phyloP scores from a whole-genome alignment of 2,797 vertebrate genomes.

The Myotis myotis region DNA sequence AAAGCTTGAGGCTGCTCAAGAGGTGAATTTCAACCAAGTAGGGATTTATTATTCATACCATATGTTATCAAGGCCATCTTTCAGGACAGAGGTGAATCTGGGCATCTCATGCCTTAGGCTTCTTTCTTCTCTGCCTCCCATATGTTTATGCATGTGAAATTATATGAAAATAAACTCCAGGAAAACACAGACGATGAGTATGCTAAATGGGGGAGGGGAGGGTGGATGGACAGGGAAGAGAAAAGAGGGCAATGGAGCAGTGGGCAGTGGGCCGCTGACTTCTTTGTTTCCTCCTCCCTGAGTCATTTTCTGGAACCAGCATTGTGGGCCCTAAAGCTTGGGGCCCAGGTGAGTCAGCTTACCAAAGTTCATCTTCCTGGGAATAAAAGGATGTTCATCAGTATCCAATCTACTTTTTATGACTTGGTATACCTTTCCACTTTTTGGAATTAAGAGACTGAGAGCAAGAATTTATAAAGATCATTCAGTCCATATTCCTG shows the following conservation, averaged over 20 bases:
- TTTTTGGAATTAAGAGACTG: conserved; percentile 36
- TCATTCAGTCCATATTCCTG: background rate
- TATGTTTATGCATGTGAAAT: background rate
- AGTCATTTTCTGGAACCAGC: background rate
- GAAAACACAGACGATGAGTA: background rate
- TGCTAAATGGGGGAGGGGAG: background rate
- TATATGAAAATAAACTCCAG: background rate
- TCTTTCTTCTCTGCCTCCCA: background rate
- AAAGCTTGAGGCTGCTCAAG: background rate
- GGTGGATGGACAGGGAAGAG: background rate
- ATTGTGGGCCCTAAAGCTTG: background rate
- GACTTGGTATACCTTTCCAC: background rate
- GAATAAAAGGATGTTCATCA: background rate
- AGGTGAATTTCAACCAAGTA: background rate
- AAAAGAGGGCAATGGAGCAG: background rate
- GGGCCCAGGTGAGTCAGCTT: background rate
- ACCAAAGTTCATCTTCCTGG: background rate
- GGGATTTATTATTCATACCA: background rate
- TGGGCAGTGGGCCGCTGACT: background rate
- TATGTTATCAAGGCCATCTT: background rate
- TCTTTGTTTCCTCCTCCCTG: background rate
- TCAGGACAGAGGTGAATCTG: background rate
- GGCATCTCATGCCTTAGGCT: background rate
- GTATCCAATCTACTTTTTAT: background rate
- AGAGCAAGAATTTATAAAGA: conserved; percentile 3